Percentiles rank a stretch among this genome's conserved stretches.
Evolutionary conservation across 2,113 vertebrate genomes (phyloP).

Genomic region (Prolemur simus): DNA sequence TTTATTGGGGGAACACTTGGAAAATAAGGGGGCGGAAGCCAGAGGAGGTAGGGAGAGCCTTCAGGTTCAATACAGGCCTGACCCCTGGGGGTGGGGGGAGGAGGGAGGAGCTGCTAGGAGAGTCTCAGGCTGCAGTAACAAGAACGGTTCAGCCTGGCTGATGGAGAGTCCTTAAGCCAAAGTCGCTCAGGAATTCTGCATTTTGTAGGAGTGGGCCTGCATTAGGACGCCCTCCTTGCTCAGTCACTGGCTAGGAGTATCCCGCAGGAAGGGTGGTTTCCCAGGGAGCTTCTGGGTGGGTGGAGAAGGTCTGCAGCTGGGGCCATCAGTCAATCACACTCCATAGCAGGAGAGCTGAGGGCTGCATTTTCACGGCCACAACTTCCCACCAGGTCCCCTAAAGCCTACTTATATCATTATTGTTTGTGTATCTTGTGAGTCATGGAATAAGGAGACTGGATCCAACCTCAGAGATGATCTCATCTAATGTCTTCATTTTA

Average conservation of each 20-base stretch:
- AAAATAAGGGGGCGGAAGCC: neutral
- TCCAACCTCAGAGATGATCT: conserved; percentile 13
- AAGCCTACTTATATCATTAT: neutral
- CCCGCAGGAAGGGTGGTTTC: neutral
- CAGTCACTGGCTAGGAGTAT: neutral
- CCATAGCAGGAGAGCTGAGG: neutral
- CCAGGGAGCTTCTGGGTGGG: no score
- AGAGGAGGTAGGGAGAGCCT: neutral
- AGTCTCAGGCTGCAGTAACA: neutral
- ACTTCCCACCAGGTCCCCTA: neutral
- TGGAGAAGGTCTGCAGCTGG: neutral
- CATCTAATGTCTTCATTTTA: conserved; percentile 13
- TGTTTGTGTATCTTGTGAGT: conserved; percentile 24
- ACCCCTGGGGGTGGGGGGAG: neutral
- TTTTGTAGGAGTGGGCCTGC: neutral
- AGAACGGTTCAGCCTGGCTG: neutral
- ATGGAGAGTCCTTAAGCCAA: neutral
- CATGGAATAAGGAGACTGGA: neutral
- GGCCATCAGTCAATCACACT: neutral
- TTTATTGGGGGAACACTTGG: neutral
- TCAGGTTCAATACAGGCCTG: neutral
- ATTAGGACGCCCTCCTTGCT: neutral
- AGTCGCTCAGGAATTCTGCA: neutral
- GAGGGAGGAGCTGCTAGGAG: neutral
- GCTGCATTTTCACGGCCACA: neutral